A percentile compares a stretch with the other conserved stretches of the same genome.
phyloP scores from a whole-genome alignment of 2,113 vertebrate species.

The Cavia aperea region DNA sequence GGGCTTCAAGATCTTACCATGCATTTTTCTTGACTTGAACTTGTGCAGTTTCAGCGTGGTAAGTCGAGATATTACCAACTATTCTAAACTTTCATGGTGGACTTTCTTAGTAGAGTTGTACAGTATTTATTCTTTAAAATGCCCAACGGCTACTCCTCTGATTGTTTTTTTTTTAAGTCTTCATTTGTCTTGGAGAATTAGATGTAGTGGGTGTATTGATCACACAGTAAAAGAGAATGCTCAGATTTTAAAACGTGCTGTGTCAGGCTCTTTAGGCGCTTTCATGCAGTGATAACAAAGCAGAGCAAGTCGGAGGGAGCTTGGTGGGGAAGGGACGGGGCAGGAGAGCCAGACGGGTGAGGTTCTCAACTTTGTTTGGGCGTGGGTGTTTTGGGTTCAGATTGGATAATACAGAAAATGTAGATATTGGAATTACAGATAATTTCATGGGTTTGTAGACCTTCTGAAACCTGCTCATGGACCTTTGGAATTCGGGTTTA shows the following conservation, averaged over 20 bases:
- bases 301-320: background rate
- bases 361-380: background rate
- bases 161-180: background rate
- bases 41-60: background rate
- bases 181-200: background rate
- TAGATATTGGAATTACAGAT: background rate
- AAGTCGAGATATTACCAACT: background rate
- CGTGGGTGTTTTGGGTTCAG: background rate
- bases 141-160: background rate
- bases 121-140: slow-evolving; percentile 27
- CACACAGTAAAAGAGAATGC: background rate
- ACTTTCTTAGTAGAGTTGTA: slow-evolving; percentile 10
- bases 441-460: background rate
- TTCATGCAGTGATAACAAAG: background rate
- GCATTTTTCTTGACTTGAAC: background rate
- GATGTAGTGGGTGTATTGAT: background rate
- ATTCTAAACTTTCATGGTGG: background rate
- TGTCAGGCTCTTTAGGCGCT: background rate
- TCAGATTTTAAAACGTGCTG: background rate
- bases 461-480: background rate
- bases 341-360: background rate
- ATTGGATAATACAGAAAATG: background rate
- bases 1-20: background rate
- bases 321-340: background rate
- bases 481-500: background rate